phyloP scores from a whole-genome alignment of 2,888 invertebrate species.

The Oligia latruncula region DNA sequence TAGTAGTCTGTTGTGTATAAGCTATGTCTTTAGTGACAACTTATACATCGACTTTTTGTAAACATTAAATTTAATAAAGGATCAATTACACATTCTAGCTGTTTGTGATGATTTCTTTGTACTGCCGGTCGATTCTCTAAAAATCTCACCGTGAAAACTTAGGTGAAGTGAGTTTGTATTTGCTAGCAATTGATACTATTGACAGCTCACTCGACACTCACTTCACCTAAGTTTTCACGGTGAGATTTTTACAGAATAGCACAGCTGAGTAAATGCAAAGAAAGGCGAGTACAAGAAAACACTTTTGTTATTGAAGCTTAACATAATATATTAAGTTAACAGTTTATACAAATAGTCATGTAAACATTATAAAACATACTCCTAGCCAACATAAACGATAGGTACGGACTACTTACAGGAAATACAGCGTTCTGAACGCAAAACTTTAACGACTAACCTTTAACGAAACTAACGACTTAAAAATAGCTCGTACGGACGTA shows the following conservation, averaged over 20 bases:
- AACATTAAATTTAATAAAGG: slow-evolving; percentile 16
- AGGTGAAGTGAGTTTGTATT: too few species aligned
- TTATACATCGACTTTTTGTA: slow-evolving; percentile 38
- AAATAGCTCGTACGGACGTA: slow-evolving; percentile 85
- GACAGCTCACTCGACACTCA: too few species aligned
- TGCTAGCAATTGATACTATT: too few species aligned
- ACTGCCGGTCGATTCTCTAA: too few species aligned
- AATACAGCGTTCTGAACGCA: slow-evolving; percentile 88
- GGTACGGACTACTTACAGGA: slow-evolving; percentile 74
- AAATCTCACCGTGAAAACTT: too few species aligned
- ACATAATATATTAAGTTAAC: slow-evolving; percentile 88
- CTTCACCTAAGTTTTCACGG: too few species aligned
- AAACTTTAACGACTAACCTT: slow-evolving; percentile 82
- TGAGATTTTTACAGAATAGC: too few species aligned
- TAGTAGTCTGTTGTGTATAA: slow-evolving; percentile 32
- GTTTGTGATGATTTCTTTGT: background rate
- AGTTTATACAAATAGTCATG: slow-evolving; percentile 88
- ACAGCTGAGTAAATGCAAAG: background rate
- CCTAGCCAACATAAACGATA: slow-evolving; percentile 84
- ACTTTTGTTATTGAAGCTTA: slow-evolving; percentile 79
- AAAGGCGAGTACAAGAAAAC: slow-evolving; percentile 21
- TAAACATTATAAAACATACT: slow-evolving; percentile 89
- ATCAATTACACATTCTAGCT: slow-evolving; percentile 9
- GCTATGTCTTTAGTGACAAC: slow-evolving; percentile 13
- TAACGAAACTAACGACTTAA: slow-evolving; percentile 79